Conservation (phyloP, 2,888 invertebrate genomes). For the Cyaniris semiargus region DNA sequence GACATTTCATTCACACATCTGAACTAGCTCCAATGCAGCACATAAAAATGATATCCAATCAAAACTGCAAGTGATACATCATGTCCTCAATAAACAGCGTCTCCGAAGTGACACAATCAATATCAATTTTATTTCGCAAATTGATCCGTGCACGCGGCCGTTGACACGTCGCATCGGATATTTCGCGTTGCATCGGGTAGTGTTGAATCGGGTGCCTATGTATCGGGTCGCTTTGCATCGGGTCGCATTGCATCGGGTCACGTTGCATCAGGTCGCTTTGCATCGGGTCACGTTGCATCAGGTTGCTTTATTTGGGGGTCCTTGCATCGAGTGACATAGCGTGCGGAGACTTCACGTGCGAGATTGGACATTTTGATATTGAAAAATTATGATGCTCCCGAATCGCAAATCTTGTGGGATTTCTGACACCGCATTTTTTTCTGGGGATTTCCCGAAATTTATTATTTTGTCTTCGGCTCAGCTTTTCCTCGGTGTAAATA, state of each 20-base stretch:
- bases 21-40: neutral
- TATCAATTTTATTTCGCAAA: conserved; percentile 28
- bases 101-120: conserved; percentile 25
- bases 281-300: neutral
- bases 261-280: neutral
- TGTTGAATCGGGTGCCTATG: neutral
- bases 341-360: conserved; percentile 7
- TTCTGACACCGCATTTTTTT: neutral
- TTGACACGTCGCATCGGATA: conserved; percentile 10
- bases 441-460: neutral
- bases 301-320: neutral
- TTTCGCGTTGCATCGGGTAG: neutral
- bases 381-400: neutral
- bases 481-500: neutral
- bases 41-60: neutral
- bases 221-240: neutral
- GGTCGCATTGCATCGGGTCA: neutral
- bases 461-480: neutral
- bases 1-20: neutral
- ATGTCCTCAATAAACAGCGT: neutral
- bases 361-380: conserved; percentile 25
- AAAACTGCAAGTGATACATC: conserved; percentile 11
- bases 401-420: neutral
- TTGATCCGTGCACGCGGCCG: conserved; percentile 22
- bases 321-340: neutral